Base-by-base conservation (phyloP, 2,113 vertebrate species). In the Glaucidium brasilianum region DNA sequence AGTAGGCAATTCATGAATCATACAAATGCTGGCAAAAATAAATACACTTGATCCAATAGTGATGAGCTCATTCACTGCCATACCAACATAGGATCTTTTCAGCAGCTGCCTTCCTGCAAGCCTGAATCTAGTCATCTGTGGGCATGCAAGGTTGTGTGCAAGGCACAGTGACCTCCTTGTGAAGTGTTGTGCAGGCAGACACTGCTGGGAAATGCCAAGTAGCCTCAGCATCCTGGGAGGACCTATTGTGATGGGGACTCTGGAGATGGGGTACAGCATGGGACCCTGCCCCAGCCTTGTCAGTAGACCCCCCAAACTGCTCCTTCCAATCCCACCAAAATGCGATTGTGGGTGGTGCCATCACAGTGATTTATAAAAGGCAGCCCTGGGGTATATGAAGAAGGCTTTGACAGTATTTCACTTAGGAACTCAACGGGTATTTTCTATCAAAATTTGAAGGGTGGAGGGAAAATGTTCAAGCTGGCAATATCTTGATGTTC, bases 11-110 rank as follows among this genome's bases (percentile, higher is more conserved):
- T 85, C 41, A 80, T 93, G 93, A 97, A 96, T 96, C 94, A 95
- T 63, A 82, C 12, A 93, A 96, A 93, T 50, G 8, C 37, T 96
- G 95, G 96, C 91, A 96, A 91, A 96, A 96, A 94, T 79, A 88
- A 87, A 85, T 67, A 55, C 13, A 9, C 22, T 93, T 63, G 64
- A 72, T 96, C 93, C 90, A 96, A 2, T 62, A 68, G 34, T 77
- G 30, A 87, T 87, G 92, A 94, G 52, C 58, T 97, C 90, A 96
- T 45, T 90, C 67, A 26, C 16, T 87, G 80, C 66, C 79, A 76
- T 85, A 64, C 66, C 0, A 2, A 73, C 67, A 47, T 16, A 62
- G 79, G 63, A 97, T 81, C 20, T 89, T 81, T 95, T 68, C 85
- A 91, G 52, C 79, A 80, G 66, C 74, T 96, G 88, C 50, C 23